Percentiles rank a stretch among this genome's conserved stretches.
These are phyloP conservation scores for Conchocele bisecta DNA, from an alignment of 2,888 invertebrate genomes.

Conservation along the genomic window DNA sequence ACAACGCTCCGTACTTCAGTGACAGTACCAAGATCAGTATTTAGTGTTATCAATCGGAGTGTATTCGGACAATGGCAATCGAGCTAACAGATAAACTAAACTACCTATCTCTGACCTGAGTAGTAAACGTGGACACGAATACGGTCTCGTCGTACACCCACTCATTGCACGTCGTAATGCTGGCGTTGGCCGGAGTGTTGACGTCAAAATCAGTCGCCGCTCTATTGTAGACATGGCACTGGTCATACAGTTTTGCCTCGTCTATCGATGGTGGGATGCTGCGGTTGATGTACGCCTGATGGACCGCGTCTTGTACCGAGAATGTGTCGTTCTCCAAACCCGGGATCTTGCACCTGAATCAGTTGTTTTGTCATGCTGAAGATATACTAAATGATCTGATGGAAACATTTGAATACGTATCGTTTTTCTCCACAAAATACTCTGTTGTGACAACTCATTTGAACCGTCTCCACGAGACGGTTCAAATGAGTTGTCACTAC, in stretches of 20 bases:
- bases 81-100: neutral
- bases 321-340: conserved; percentile 46
- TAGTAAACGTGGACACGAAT: conserved; percentile 56
- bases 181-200: neutral
- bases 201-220: neutral
- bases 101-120: conserved; percentile 62
- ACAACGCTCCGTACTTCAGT: too few species aligned
- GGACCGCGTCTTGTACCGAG: conserved; percentile 30
- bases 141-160: conserved; percentile 66
- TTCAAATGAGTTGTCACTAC: too few species aligned
- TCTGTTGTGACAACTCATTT: too few species aligned
- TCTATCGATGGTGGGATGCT: conserved; percentile 45
- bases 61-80: too few species aligned
- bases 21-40: too few species aligned
- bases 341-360: conserved; percentile 48
- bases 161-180: conserved; percentile 38
- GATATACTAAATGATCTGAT: too few species aligned
- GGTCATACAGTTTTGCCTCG: conserved; percentile 17
- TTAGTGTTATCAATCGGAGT: too few species aligned
- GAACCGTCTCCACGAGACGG: too few species aligned
- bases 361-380: too few species aligned
- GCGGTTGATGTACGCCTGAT: conserved; percentile 36
- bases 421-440: too few species aligned
- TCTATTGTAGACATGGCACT: conserved; percentile 28
- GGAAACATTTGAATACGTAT: too few species aligned